Percentiles rank a stretch among this genome's conserved stretches.
Evolutionary conservation across 2,113 vertebrate species (phyloP).

Genomic region (Himantopus leucocephalus): DNA sequence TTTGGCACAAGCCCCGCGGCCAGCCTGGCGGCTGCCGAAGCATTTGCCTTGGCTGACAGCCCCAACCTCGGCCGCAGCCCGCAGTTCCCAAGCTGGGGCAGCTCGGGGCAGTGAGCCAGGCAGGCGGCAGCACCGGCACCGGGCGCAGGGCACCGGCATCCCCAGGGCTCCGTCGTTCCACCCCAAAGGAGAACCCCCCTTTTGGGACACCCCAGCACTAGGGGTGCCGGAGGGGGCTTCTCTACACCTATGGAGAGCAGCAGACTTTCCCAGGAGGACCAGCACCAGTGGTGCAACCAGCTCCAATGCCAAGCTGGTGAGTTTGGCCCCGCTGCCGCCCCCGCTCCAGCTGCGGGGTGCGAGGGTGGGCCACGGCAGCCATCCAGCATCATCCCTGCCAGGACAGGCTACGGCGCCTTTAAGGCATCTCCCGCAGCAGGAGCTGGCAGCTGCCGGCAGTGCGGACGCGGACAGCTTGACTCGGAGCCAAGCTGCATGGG

Average conservation of each 20-base stretch:
- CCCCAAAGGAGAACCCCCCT: not conserved
- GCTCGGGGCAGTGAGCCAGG: not conserved
- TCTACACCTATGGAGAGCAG: not conserved
- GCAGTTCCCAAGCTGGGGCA: not conserved
- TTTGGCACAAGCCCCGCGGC: not conserved
- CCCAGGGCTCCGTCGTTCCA: fast-evolving
- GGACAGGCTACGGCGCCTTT: not conserved
- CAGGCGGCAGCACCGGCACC: not conserved
- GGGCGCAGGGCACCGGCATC: fast-evolving
- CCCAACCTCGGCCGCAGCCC: not conserved
- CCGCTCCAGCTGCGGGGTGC: not conserved
- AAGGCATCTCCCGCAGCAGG: not conserved
- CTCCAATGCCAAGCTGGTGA: fast-evolving
- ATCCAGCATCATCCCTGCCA: fast-evolving
- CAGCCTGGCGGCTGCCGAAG: not conserved
- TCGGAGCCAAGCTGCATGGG: not conserved
- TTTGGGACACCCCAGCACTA: not conserved
- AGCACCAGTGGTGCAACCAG: no score
- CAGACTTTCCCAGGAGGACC: no score
- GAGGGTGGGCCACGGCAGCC: fast-evolving
- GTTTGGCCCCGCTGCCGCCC: not conserved
- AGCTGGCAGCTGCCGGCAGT: not conserved
- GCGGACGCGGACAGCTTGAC: not conserved
- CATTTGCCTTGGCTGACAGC: not conserved
- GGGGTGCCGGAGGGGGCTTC: not conserved